Percentiles rank a stretch among this genome's conserved stretches.
Conservation (phyloP, 2,797 vertebrate genomes). For the Pseudochaenichthys georgianus region DNA sequence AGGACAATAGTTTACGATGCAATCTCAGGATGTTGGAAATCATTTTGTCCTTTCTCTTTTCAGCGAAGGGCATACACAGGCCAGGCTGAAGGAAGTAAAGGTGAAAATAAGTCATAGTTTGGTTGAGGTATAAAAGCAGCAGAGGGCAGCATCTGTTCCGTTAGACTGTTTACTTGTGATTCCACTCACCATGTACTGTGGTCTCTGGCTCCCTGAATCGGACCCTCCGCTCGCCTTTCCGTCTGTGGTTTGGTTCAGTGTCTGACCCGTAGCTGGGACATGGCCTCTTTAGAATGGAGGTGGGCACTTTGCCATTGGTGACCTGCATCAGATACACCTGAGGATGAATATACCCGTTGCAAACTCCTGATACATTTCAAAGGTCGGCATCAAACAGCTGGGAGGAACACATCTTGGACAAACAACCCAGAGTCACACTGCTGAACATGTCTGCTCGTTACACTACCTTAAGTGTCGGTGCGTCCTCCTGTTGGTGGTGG, state of each 20-base stretch:
- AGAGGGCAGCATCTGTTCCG: slow-evolving; percentile 37
- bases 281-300: slow-evolving; percentile 90
- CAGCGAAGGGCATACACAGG: slow-evolving; percentile 22
- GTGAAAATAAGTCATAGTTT: background rate
- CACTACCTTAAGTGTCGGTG: slow-evolving; percentile 75
- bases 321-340: slow-evolving; percentile 63
- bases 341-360: slow-evolving; percentile 6
- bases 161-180: background rate
- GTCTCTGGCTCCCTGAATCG: slow-evolving; percentile 93
- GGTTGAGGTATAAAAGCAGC: slow-evolving; percentile 13
- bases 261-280: slow-evolving; percentile 60
- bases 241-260: slow-evolving; percentile 71
- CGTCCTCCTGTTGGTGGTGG: slow-evolving; percentile 81
- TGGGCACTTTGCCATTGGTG: slow-evolving; percentile 80
- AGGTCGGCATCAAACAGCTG: slow-evolving; percentile 6
- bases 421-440: background rate
- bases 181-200: slow-evolving; percentile 86
- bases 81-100: background rate
- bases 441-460: background rate
- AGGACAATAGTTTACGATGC: slow-evolving; percentile 54
- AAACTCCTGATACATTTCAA: slow-evolving; percentile 14
- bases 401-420: slow-evolving; percentile 14
- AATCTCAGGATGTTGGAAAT: slow-evolving; percentile 56
- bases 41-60: slow-evolving; percentile 45
- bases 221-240: slow-evolving; percentile 88